Percentiles rank a stretch among this genome's conserved stretches.
phyloP scores from a whole-genome alignment of 2,797 vertebrate species.

The Parambassis ranga region DNA sequence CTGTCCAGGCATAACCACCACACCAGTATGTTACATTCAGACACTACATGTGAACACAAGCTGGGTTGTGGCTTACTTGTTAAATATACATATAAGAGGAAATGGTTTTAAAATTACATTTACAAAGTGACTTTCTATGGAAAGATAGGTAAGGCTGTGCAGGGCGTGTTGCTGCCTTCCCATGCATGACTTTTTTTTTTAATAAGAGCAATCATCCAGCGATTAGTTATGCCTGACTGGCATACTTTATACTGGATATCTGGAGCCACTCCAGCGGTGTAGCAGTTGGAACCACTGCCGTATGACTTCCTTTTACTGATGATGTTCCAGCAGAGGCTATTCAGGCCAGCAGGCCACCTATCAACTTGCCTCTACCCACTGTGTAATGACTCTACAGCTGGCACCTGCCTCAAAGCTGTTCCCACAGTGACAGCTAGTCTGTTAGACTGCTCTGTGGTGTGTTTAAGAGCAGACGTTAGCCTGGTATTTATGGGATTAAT shows the following conservation, averaged over 20 bases:
- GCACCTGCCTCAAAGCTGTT: constrained; percentile 38
- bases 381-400: constrained; percentile 37
- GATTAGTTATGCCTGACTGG: constrained; percentile 31
- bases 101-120: too few species aligned
- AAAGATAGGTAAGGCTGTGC: too few species aligned
- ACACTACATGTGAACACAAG: not conserved
- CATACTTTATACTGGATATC: constrained; percentile 12
- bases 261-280: constrained; percentile 2
- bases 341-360: constrained; percentile 21
- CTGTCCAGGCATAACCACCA: not conserved
- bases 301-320: constrained; percentile 25
- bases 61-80: not conserved
- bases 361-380: constrained; percentile 34
- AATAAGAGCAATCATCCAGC: not conserved
- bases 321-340: constrained; percentile 43
- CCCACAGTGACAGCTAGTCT: constrained; percentile 10
- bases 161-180: constrained; percentile 4
- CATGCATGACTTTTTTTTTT: constrained; percentile 5
- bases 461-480: constrained; percentile 30
- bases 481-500: constrained; percentile 42
- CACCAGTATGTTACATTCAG: constrained; percentile 20
- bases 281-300: constrained; percentile 9
- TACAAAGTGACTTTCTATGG: not conserved
- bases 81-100: too few species aligned
- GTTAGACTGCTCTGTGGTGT: constrained; percentile 12